These are phyloP conservation scores for Cavia porcellus DNA, from an alignment of 2,113 vertebrate species.

Conservation along the genomic window DNA sequence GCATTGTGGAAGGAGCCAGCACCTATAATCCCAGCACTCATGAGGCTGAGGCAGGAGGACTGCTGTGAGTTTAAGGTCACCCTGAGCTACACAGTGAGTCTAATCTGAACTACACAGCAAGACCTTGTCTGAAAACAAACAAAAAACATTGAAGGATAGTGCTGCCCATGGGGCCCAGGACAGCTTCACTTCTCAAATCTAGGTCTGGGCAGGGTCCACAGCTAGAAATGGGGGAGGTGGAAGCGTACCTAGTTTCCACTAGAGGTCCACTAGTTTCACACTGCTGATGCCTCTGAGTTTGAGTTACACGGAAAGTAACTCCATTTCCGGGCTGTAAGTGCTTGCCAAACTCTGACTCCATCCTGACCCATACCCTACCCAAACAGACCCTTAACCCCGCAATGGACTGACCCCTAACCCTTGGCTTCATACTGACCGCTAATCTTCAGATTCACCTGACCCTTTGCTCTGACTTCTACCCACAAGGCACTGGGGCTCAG, in stretches of 20 bases:
- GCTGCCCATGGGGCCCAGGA: not conserved
- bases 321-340: constrained; percentile 9
- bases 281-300: not conserved
- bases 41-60: not conserved
- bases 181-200: not conserved
- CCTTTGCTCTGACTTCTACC: not conserved
- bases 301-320: constrained; percentile 53
- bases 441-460: constrained; percentile 12
- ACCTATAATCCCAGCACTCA: not conserved
- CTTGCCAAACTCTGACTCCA: constrained; percentile 32
- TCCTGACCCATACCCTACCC: not conserved
- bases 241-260: not conserved
- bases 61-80: not conserved
- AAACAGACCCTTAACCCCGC: not conserved
- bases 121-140: not conserved
- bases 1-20: not conserved
- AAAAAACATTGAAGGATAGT: constrained; percentile 7
- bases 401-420: not conserved
- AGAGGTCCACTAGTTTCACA: not conserved
- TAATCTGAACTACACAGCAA: not conserved
- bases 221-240: not conserved
- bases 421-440: not conserved
- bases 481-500: not conserved
- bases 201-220: not conserved
- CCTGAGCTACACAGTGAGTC: not conserved